Percentiles rank a stretch among this genome's conserved stretches.
These are phyloP conservation scores for Haplotaxodon microlepis DNA, from an alignment of 2,113 vertebrate genomes.

Conservation along the genomic window DNA sequence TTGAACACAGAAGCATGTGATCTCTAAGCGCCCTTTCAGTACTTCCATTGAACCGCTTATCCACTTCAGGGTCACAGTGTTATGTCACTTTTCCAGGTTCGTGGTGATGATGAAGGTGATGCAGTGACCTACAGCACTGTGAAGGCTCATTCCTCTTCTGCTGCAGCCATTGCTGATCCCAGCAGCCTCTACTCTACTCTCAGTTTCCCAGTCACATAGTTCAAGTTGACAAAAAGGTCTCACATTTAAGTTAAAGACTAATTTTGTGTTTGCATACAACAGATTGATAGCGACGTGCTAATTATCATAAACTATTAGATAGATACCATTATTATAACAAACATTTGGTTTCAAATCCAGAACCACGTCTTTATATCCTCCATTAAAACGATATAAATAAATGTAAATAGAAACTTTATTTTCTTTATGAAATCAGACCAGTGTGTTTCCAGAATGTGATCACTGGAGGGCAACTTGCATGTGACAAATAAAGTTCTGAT, in stretches of 20 bases:
- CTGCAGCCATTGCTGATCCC: neutral
- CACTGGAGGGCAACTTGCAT: neutral
- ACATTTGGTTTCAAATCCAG: neutral
- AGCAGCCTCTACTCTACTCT: neutral
- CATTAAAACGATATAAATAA: neutral
- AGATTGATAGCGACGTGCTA: neutral
- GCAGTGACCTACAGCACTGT: neutral
- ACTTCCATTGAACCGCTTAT: rapidly evolving
- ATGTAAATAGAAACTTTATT: neutral
- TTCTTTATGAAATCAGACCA: neutral
- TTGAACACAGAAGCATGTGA: no score
- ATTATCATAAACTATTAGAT: neutral
- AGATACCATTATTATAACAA: rapidly evolving
- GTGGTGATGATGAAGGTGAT: neutral
- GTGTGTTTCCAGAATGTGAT: neutral
- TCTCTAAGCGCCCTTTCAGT: rapidly evolving
- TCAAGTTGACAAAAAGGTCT: neutral
- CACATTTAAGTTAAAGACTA: neutral
- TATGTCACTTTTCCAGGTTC: neutral
- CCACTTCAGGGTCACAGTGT: neutral
- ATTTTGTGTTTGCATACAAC: neutral
- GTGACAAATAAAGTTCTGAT: no score
- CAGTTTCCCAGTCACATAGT: neutral
- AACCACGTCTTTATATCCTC: rapidly evolving
- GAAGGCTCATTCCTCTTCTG: neutral